Evolutionary conservation across 1,140 invertebrate genomes (phyloP).

Genomic region (Pseudomyrmex cubaensis): DNA sequence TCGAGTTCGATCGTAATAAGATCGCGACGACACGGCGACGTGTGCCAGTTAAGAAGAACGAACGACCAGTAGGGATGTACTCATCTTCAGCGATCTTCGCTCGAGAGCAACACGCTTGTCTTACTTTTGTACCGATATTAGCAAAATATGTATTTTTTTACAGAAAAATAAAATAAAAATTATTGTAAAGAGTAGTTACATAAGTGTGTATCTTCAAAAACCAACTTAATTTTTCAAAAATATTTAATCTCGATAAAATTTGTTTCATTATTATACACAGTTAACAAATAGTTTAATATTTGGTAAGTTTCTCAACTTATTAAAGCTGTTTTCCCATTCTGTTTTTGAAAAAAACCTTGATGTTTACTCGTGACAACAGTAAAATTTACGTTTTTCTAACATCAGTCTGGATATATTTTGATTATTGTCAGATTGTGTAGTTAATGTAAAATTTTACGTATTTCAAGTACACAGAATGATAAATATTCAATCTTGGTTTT

Average conservation of each 20-base stretch:
- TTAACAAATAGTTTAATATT: too few species aligned
- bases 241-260: background rate
- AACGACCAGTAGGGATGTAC: slow-evolving; percentile 33
- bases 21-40: slow-evolving; percentile 42
- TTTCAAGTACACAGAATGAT: too few species aligned
- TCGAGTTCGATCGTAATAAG: slow-evolving; percentile 46
- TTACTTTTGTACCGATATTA: slow-evolving; percentile 76
- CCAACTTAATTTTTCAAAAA: background rate
- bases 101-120: slow-evolving; percentile 66
- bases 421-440: too few species aligned
- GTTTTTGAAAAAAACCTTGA: too few species aligned
- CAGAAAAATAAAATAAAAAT: slow-evolving; percentile 75
- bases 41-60: slow-evolving; percentile 56
- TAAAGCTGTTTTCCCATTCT: too few species aligned
- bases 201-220: background rate
- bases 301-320: too few species aligned
- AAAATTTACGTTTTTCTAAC: too few species aligned
- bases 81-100: slow-evolving; percentile 61
- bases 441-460: too few species aligned
- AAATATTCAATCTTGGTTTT: too few species aligned
- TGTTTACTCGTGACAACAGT: too few species aligned
- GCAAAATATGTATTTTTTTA: slow-evolving; percentile 79
- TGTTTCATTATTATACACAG: too few species aligned
- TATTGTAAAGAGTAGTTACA: slow-evolving; percentile 56
- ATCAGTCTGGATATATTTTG: too few species aligned